Conservation (phyloP, 1,140 invertebrate genomes). For the Brachionus sp. region DNA sequence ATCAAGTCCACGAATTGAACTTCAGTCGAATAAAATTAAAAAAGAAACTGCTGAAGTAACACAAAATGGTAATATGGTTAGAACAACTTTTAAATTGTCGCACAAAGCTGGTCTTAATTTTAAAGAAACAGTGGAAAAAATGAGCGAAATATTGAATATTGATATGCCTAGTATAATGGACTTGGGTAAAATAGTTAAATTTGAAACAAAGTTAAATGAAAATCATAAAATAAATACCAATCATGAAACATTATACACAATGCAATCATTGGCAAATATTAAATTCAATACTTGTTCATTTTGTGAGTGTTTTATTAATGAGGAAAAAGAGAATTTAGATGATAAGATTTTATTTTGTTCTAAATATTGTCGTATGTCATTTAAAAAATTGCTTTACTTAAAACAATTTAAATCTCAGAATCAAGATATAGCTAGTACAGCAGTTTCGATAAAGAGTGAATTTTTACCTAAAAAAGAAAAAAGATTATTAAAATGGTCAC, state of each 20-base stretch:
- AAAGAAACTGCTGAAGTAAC: background rate
- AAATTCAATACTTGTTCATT: background rate
- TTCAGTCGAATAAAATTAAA: background rate
- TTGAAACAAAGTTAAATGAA: background rate
- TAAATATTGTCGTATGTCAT: background rate
- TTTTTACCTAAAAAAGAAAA: background rate
- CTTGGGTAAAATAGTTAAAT: constrained; percentile 13
- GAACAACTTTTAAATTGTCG: constrained; percentile 6
- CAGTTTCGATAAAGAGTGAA: background rate
- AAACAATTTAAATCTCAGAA: background rate
- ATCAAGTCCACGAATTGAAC: background rate
- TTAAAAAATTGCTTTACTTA: constrained; percentile 9
- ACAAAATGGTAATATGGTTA: background rate
- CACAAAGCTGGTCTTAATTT: background rate
- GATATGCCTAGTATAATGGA: background rate
- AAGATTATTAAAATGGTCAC: background rate
- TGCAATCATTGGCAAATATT: background rate
- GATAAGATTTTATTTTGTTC: constrained; percentile 5
- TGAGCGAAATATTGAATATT: constrained; percentile 13
- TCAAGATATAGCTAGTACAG: background rate
- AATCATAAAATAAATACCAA: background rate
- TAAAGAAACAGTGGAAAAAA: constrained; percentile 12
- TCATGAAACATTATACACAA: background rate
- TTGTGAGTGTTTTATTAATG: constrained; percentile 8
- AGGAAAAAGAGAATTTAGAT: constrained; percentile 13